These are phyloP conservation scores for Psilopsiagon aymara DNA, from an alignment of 2,113 vertebrate genomes.

Conservation along the genomic window DNA sequence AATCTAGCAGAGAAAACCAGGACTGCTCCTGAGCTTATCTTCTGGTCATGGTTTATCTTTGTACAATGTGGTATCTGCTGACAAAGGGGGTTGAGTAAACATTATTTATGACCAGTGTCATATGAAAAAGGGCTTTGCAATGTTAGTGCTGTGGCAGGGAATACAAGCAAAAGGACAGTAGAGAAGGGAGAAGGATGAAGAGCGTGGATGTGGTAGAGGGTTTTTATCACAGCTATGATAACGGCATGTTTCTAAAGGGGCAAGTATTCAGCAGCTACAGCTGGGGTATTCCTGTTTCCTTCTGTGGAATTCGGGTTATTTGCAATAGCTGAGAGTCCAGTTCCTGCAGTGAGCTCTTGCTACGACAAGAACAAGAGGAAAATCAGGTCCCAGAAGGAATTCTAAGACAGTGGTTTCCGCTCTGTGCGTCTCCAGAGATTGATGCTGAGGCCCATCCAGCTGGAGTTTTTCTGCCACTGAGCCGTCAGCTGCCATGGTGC, in stretches of 20 bases:
- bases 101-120: neutral
- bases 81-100: neutral
- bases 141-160: neutral
- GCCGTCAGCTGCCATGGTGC: neutral
- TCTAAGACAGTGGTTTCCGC: neutral
- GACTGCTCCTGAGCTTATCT: neutral
- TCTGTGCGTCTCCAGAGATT: neutral
- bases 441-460: neutral
- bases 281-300: neutral
- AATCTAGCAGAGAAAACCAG: neutral
- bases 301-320: neutral
- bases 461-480: neutral
- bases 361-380: neutral
- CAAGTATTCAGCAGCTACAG: neutral
- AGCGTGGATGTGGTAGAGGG: accelerated
- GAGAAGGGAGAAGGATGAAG: neutral
- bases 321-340: neutral
- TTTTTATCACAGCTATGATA: neutral
- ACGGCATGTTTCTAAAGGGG: neutral
- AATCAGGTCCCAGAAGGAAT: neutral
- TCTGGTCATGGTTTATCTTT: neutral
- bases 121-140: neutral
- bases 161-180: neutral
- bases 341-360: neutral
- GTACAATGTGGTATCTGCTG: neutral